These are phyloP conservation scores for Fulmarus glacialis DNA, from an alignment of 2,113 vertebrate species.

Conservation along the genomic window DNA sequence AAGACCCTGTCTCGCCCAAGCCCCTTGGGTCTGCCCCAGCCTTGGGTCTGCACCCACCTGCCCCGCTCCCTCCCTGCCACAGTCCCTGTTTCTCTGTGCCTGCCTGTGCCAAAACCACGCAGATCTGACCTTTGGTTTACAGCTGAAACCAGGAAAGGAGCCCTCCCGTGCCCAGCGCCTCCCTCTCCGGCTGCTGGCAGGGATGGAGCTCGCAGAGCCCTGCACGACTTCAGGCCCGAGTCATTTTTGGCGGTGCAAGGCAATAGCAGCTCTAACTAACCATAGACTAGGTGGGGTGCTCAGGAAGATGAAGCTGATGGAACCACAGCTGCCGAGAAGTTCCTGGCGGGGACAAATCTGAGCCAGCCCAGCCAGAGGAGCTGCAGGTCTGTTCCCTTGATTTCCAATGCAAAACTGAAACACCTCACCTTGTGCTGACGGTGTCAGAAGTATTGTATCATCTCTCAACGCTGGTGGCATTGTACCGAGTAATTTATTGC, in stretches of 20 bases:
- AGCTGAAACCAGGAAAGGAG: not conserved
- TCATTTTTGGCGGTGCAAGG: not conserved
- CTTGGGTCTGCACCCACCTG: not conserved
- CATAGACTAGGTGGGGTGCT: not conserved
- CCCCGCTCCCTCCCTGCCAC: not conserved
- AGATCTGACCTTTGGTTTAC: not conserved
- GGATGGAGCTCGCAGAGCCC: not conserved
- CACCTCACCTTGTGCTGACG: not conserved
- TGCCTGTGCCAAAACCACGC: not conserved
- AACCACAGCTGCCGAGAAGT: not conserved
- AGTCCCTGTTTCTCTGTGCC: not conserved
- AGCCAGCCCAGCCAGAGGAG: not conserved
- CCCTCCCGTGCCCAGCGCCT: not conserved
- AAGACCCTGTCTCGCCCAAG: not conserved
- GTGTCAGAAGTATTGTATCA: not conserved
- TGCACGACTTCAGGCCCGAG: not conserved
- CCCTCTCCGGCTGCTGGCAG: not conserved
- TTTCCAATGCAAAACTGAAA: not conserved
- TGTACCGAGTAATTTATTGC: conserved; percentile 59
- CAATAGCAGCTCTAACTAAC: not conserved
- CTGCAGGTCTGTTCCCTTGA: not conserved
- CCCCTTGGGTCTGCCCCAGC: not conserved
- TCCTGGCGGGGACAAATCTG: not conserved
- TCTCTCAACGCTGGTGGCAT: not conserved
- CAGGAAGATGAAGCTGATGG: not conserved